Evolutionary conservation across 2,797 vertebrate genomes (phyloP).

Genomic region (Cirrhinus molitorella): DNA sequence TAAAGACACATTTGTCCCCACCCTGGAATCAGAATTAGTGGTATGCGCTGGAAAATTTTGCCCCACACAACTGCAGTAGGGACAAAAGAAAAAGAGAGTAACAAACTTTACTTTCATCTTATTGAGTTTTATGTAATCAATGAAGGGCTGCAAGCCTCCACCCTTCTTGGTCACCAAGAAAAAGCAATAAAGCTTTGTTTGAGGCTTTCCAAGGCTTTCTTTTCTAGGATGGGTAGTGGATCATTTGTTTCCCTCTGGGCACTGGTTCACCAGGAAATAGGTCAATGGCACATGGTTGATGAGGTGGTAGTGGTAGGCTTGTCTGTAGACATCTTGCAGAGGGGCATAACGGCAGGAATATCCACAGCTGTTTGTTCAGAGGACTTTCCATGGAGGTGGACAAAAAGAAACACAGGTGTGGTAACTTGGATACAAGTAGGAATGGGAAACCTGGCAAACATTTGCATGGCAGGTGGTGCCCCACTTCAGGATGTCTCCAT

Average conservation of each 20-base stretch:
- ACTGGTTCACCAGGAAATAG: background rate
- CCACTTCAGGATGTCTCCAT: background rate
- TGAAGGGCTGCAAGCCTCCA: background rate
- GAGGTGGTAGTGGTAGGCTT: background rate
- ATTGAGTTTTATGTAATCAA: background rate
- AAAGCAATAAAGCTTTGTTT: background rate
- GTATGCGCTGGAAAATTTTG: no score
- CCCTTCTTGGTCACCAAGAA: background rate
- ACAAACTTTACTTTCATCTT: background rate
- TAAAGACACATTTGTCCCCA: no score
- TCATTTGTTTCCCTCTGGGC: background rate
- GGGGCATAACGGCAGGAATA: background rate
- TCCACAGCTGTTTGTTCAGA: background rate
- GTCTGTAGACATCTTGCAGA: background rate
- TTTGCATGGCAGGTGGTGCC: background rate
- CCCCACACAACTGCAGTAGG: background rate
- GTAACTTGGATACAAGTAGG: background rate
- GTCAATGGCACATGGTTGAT: background rate
- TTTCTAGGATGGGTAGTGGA: background rate
- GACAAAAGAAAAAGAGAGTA: background rate
- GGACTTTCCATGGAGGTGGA: background rate
- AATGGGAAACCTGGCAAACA: background rate
- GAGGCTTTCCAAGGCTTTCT: background rate
- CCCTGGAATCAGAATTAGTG: no score
- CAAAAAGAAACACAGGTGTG: background rate